Evolutionary conservation across 2,888 invertebrate genomes (phyloP).

Genomic region (Isotomurus palustris): DNA sequence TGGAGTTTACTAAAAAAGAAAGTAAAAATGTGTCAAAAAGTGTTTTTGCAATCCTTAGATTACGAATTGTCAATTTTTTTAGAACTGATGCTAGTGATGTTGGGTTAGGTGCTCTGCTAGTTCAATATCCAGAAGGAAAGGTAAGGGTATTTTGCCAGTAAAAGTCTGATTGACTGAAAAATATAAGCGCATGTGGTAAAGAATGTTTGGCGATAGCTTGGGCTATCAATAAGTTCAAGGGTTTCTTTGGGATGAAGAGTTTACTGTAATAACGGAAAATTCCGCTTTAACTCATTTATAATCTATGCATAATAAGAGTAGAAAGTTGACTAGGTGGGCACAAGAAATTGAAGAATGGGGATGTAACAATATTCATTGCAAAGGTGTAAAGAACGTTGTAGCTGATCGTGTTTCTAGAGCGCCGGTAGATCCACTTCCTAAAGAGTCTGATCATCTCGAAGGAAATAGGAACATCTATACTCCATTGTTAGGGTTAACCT

Average conservation of each 20-base stretch:
- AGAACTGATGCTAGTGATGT: constrained; percentile 17
- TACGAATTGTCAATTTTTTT: constrained; percentile 12
- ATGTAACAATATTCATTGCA: constrained; percentile 16
- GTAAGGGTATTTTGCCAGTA: constrained; percentile 16
- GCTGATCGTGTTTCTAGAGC: constrained; percentile 22
- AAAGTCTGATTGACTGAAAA: constrained; percentile 6
- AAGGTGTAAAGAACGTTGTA: constrained; percentile 15
- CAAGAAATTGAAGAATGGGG: constrained; percentile 18
- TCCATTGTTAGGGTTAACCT: constrained; percentile 10
- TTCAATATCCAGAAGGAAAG: constrained; percentile 8
- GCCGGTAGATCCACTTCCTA: constrained; percentile 4
- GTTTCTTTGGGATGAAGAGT: constrained; percentile 5
- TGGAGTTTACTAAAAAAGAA: constrained; percentile 18
- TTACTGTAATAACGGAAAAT: constrained; percentile 12
- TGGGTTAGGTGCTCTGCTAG: constrained; percentile 15
- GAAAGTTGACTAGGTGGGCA: constrained; percentile 9
- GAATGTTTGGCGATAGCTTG: constrained; percentile 14
- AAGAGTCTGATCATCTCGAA: constrained; percentile 4
- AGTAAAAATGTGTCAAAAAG: constrained; percentile 8
- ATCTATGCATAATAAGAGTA: constrained; percentile 7
- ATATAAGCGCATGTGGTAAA: constrained; percentile 3
- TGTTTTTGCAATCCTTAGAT: constrained; percentile 10
- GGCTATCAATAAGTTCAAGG: constrained; percentile 10
- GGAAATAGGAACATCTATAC: neutral
- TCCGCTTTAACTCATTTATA: constrained; percentile 15